Evolutionary conservation across 2,888 invertebrate species (phyloP).

Genomic region (Nebria brevicollis): DNA sequence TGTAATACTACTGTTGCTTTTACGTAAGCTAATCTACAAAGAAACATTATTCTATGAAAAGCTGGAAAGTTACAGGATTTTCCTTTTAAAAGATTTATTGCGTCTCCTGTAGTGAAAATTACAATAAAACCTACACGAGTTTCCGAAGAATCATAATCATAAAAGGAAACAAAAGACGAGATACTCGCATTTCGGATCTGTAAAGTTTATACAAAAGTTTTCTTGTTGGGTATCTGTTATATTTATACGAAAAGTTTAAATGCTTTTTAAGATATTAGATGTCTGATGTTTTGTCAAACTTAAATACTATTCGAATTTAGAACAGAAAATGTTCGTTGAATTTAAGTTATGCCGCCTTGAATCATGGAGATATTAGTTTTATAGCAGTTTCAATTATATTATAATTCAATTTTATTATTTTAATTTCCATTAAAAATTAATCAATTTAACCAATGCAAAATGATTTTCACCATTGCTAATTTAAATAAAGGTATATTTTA

Average conservation of each 20-base stretch:
- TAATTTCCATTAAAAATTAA: no score
- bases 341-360: background rate
- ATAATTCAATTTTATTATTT: no score
- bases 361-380: background rate
- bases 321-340: background rate
- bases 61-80: background rate
- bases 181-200: background rate
- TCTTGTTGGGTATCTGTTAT: background rate
- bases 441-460: no score
- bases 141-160: background rate
- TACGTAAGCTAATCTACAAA: background rate
- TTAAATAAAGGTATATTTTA: no score
- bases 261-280: background rate
- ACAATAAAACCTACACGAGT: background rate
- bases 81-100: background rate
- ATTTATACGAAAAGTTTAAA: background rate
- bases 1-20: no score
- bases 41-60: background rate
- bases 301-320: background rate
- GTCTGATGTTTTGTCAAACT: background rate
- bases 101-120: background rate
- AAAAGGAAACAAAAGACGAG: background rate
- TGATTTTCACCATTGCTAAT: no score
- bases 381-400: no score
- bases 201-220: conserved; percentile 1